phyloP scores from a whole-genome alignment of 2,888 invertebrate genomes.

The Leptopterna dolabrata region DNA sequence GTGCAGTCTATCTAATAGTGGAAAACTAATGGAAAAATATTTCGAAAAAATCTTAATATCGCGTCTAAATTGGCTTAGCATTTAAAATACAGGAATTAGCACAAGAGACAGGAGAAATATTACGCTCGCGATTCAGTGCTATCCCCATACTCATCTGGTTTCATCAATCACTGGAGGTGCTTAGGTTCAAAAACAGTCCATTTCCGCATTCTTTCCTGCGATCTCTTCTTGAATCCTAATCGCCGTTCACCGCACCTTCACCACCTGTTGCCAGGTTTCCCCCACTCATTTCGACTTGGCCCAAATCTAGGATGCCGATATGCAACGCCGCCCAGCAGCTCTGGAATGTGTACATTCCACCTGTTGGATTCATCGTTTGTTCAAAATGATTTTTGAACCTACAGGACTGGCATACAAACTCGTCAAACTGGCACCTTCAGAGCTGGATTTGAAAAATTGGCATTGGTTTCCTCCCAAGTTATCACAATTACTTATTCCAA shows the following conservation, averaged over 20 bases:
- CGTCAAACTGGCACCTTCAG: no score
- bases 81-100: not conserved
- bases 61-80: no score
- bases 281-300: not conserved
- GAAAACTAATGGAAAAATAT: no score
- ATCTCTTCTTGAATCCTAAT: not conserved
- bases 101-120: not conserved
- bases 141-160: not conserved
- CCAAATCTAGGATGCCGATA: not conserved
- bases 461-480: no score
- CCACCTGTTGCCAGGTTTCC: not conserved
- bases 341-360: not conserved
- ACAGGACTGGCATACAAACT: no score
- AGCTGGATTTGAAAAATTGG: no score
- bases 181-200: not conserved
- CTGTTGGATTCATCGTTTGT: no score
- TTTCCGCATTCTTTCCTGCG: conserved; percentile 17
- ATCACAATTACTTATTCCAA: no score
- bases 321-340: not conserved
- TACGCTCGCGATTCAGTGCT: not conserved
- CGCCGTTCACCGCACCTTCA: not conserved
- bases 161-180: conserved; percentile 4
- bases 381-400: no score
- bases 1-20: no score
- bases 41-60: no score